A percentile compares a stretch with the other conserved stretches of the same genome.
Conservation (phyloP, 1,140 invertebrate genomes). For the Chionoecetes opilio region DNA sequence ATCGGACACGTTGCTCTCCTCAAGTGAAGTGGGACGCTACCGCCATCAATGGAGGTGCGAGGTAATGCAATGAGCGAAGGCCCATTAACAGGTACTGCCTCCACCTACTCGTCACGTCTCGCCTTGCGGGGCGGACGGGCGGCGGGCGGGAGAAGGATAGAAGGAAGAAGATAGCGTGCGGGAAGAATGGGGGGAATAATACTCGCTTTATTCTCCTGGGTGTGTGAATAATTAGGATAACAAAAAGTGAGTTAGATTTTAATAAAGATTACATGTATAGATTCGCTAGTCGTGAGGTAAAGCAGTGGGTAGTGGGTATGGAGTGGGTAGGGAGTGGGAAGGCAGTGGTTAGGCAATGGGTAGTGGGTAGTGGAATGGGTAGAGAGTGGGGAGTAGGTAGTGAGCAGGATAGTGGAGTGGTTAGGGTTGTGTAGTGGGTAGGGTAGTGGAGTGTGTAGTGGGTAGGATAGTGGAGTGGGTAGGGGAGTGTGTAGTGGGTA, state of each 20-base stretch:
- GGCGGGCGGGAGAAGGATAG: neutral
- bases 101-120: neutral
- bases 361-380: too few species aligned
- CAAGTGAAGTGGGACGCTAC: slow-evolving; percentile 15
- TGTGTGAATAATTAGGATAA: slow-evolving; percentile 13
- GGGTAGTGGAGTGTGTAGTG: too few species aligned
- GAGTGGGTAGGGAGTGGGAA: neutral
- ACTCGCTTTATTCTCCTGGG: neutral
- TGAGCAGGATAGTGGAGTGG: too few species aligned
- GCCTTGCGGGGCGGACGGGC: neutral
- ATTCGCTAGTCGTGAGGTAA: neutral
- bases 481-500: too few species aligned
- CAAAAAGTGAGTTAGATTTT: slow-evolving; percentile 22
- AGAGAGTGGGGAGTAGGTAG: too few species aligned
- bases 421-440: too few species aligned
- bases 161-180: neutral
- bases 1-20: neutral
- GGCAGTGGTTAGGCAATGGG: too few species aligned
- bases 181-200: neutral
- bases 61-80: neutral
- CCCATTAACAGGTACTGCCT: neutral
- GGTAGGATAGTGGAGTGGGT: too few species aligned
- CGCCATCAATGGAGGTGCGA: neutral
- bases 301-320: neutral
- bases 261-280: slow-evolving; percentile 22